Percentiles rank a stretch among this genome's conserved stretches.
Conservation (phyloP, 2,113 vertebrate species). For the Vidua macroura region DNA sequence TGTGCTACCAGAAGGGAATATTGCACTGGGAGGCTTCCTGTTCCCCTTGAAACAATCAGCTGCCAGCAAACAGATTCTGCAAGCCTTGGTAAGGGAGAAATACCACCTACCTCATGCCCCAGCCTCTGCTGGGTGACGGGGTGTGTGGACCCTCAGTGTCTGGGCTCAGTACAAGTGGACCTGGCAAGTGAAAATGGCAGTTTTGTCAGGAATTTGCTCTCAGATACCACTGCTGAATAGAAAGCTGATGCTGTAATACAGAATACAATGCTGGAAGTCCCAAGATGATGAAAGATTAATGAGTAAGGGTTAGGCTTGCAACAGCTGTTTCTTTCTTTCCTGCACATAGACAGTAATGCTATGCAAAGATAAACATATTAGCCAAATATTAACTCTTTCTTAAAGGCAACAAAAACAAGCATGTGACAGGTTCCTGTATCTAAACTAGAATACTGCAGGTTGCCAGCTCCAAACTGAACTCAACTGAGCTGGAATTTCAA, state of each 20-base stretch:
- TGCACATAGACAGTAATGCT: conserved; percentile 29
- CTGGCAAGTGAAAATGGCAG: not conserved
- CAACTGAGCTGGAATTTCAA: not conserved
- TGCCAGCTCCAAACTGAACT: not conserved
- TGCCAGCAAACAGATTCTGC: not conserved
- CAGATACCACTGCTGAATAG: not conserved
- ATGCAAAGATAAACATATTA: conserved; percentile 63
- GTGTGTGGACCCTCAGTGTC: not conserved
- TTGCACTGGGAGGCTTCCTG: not conserved
- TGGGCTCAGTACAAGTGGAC: not conserved
- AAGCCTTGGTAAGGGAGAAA: not conserved
- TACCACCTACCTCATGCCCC: not conserved
- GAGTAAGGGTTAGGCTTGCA: conserved; percentile 54
- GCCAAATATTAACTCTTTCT: conserved; percentile 45
- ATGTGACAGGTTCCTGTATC: not conserved
- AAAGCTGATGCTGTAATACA: conserved; percentile 40
- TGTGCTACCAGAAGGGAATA: not conserved
- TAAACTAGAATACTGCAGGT: not conserved
- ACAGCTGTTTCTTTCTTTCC: conserved; percentile 62
- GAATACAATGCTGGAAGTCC: conserved; percentile 40
- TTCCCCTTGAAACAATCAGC: not conserved
- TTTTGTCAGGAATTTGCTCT: conserved; percentile 11
- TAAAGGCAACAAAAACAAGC: not conserved
- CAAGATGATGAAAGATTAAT: conserved; percentile 67
- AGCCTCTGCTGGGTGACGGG: not conserved